A percentile compares a stretch with the other conserved stretches of the same genome.
phyloP scores from a whole-genome alignment of 2,888 invertebrate species.

The Hydropsyche betteni region DNA sequence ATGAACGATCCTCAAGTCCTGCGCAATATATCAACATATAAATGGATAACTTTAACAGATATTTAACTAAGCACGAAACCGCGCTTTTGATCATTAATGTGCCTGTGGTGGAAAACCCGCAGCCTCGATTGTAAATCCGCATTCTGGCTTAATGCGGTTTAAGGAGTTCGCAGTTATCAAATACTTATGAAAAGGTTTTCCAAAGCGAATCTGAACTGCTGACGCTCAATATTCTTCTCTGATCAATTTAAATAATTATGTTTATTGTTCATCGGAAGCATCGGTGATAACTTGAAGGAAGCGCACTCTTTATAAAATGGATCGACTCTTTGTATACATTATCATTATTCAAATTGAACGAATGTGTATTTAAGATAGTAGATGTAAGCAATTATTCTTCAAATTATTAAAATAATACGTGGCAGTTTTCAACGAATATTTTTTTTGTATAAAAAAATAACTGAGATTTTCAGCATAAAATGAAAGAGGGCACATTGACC shows the following conservation, averaged over 20 bases:
- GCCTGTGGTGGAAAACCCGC: neutral
- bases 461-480: neutral
- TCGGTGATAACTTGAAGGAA: too few species aligned
- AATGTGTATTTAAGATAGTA: neutral
- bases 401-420: too few species aligned
- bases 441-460: too few species aligned
- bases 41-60: too few species aligned
- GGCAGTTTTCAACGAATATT: too few species aligned
- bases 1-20: too few species aligned
- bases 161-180: conserved; percentile 13
- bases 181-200: neutral
- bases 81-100: neutral
- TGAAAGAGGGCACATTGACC: neutral
- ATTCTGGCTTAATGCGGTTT: conserved; percentile 10
- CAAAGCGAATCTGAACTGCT: neutral
- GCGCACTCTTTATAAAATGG: neutral
- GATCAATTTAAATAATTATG: conserved; percentile 16
- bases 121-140: neutral
- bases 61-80: neutral
- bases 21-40: too few species aligned
- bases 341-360: too few species aligned
- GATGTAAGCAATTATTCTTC: neutral
- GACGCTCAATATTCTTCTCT: neutral
- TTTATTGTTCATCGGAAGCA: too few species aligned
- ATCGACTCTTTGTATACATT: neutral